These are phyloP conservation scores for Chalcis sispes DNA, from an alignment of 2,888 invertebrate species.

Conservation along the genomic window DNA sequence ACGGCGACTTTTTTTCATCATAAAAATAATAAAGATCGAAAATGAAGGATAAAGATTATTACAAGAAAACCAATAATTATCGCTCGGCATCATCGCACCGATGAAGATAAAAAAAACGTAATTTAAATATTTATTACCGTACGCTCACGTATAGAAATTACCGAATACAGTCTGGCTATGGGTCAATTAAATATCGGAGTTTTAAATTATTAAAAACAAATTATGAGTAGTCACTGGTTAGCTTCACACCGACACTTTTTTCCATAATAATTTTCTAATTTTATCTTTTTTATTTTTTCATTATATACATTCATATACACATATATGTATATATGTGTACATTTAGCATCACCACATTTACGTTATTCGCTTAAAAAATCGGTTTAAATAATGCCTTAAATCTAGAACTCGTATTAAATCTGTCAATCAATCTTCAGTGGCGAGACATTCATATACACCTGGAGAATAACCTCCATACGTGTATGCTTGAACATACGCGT, in stretches of 20 bases:
- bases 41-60: not conserved
- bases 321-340: not conserved
- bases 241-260: no score
- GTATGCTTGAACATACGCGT: not conserved
- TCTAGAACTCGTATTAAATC: constrained; percentile 41
- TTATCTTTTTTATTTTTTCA: no score
- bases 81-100: no score
- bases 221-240: no score
- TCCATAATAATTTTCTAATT: no score
- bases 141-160: constrained; percentile 1
- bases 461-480: no score
- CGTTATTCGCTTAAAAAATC: constrained; percentile 1
- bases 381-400: constrained; percentile 25
- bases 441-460: not conserved
- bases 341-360: not conserved
- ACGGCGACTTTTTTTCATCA: not conserved
- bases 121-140: not conserved
- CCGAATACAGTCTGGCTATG: not conserved
- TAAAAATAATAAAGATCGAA: not conserved
- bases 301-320: not conserved
- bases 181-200: not conserved
- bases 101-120: not conserved
- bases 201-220: constrained; percentile 11
- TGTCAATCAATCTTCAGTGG: constrained; percentile 38
- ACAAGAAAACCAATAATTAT: not conserved